Percentiles rank a stretch among this genome's conserved stretches.
These are phyloP conservation scores for Agelastica alni DNA, from an alignment of 2,888 invertebrate genomes.

Conservation along the genomic window DNA sequence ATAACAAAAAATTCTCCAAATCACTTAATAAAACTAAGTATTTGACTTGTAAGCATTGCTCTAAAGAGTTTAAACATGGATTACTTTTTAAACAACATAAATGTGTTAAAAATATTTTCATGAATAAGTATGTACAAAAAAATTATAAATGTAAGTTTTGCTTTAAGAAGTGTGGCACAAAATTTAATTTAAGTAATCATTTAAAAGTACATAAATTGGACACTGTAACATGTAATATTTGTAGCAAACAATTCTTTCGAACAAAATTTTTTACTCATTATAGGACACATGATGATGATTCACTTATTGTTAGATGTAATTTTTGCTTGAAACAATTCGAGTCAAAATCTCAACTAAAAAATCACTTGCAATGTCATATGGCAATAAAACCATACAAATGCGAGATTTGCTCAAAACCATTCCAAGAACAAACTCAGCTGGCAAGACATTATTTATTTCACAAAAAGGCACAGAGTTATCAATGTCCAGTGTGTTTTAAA, in stretches of 20 bases:
- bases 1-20: not conserved
- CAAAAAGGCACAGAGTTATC: not conserved
- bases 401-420: not conserved
- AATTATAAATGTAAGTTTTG: not conserved
- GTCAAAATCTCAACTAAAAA: not conserved
- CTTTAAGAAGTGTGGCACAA: not conserved
- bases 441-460: not conserved
- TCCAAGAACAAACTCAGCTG: not conserved
- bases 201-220: not conserved
- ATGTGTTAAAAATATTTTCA: not conserved
- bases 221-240: not conserved
- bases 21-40: not conserved
- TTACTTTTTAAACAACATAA: not conserved
- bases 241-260: not conserved
- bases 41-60: not conserved
- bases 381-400: not conserved
- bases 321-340: not conserved
- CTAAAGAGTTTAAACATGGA: not conserved
- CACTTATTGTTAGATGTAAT: not conserved
- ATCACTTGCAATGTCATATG: not conserved
- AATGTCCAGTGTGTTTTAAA: conserved; percentile 3
- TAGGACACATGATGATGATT: not conserved
- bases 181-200: conserved; percentile 4
- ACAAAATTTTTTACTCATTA: not conserved
- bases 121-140: not conserved